Base-by-base conservation (phyloP, 2,113 vertebrate species). In the Actenoides hombroni region DNA sequence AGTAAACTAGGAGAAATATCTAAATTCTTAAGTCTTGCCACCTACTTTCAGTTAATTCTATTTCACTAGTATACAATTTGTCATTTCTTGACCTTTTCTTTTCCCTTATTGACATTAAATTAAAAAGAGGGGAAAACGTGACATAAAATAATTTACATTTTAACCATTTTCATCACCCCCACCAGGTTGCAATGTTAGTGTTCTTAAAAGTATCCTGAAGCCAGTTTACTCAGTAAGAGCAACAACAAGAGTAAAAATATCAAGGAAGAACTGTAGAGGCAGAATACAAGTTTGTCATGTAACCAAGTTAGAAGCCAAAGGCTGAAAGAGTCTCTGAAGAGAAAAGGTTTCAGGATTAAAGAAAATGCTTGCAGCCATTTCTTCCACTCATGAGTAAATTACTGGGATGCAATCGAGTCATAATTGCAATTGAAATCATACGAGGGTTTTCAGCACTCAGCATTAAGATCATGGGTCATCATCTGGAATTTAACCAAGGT, bases 31-130 rank as follows among this genome's bases (percentile, higher is more conserved):
- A 68, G 69, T 71, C 63, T 82, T 96, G 60, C 46, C 42, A 88
- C 10, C 56, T 93, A 28, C 2, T 92, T 79, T 96, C 60, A 83
- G 23, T 78, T 94, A 64, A 76, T 93, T 94, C 95, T 95, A 89
- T 96, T 94, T 83, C 93, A 78, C 63, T 75, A n/a, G 10, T 80
- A 74, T 54, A 68, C 64, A 68, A 60, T 78, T 63, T 59, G 42
- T 25, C 10, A 46, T 82, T 82, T 91, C 44, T 21, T 7, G 61
- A 9, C 23, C 18, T 39, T 89, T 88, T 57, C 53, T 33, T 33
- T 9, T 49, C 17, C 5, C 67, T 93, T 90, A 77, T 35, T 90
- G 31, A 3, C 11, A 79, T 87, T 77, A 83, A 59, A 65, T 79
- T 87, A 76, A 90, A 87, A 94, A 10, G 10, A 11, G 1, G 3